These are phyloP conservation scores for Petrocephalus schoutedeni DNA, from an alignment of 2,797 vertebrate genomes.

Conservation along the genomic window DNA sequence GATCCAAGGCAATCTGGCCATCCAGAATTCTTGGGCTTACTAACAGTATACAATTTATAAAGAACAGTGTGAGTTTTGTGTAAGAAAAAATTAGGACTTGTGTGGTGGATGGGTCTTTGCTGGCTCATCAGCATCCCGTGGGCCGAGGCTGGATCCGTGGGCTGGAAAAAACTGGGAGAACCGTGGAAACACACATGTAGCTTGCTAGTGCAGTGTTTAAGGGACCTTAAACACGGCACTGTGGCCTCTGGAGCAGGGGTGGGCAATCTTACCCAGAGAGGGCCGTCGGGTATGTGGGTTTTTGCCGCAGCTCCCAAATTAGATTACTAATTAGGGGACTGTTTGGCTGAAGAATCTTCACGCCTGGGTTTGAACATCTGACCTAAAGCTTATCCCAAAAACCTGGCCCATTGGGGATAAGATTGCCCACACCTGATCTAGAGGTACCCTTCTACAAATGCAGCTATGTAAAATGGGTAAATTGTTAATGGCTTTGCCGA, in stretches of 20 bases:
- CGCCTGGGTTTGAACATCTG: too few relatives aligned
- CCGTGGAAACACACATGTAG: not conserved
- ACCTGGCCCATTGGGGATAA: not conserved
- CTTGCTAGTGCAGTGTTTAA: not conserved
- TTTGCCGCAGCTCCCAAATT: too few relatives aligned
- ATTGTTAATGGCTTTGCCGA: not conserved
- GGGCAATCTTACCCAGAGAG: not conserved
- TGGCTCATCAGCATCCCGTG: not conserved
- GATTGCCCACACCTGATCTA: not conserved
- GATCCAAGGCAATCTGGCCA: not conserved
- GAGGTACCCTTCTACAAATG: not conserved
- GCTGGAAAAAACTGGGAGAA: not conserved
- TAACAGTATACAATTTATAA: not conserved
- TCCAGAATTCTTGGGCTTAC: not conserved
- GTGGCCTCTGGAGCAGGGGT: not conserved
- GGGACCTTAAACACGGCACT: not conserved
- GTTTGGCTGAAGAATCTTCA: too few relatives aligned
- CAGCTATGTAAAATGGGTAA: not conserved
- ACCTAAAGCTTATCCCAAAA: too few relatives aligned
- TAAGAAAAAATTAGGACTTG: not conserved
- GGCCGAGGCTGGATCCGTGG: not conserved
- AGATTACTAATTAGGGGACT: too few relatives aligned
- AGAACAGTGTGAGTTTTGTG: constrained; percentile 12
- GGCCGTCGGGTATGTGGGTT: not conserved
- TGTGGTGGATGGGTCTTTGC: not conserved